These are phyloP conservation scores for Octopus sinensis DNA, from an alignment of 1,140 invertebrate species.

Conservation along the genomic window DNA sequence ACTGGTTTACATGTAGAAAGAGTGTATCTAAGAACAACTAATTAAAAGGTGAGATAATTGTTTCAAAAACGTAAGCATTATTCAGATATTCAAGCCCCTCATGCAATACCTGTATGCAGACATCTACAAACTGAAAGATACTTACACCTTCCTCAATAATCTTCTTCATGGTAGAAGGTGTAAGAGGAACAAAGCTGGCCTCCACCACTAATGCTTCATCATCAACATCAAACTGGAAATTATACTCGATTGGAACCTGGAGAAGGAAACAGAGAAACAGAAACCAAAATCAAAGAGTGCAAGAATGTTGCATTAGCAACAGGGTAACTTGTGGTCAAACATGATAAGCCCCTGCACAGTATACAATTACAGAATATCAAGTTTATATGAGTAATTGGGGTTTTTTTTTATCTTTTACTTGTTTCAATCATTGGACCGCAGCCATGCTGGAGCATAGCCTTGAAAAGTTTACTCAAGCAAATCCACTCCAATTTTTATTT, in stretches of 20 bases:
- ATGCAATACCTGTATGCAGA: background rate
- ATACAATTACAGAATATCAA: too few species aligned
- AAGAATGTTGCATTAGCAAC: background rate
- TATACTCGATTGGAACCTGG: conserved; percentile 16
- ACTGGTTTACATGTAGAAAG: too few species aligned
- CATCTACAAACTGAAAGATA: conserved; percentile 6
- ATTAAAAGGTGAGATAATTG: too few species aligned
- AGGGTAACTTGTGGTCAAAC: background rate
- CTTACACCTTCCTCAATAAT: conserved; percentile 31
- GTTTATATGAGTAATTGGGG: too few species aligned
- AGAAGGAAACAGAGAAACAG: background rate
- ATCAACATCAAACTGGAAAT: conserved; percentile 27
- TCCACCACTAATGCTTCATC: conserved; percentile 41
- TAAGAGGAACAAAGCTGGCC: conserved; percentile 37
- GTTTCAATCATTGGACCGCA: too few species aligned
- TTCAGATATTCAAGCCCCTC: too few species aligned
- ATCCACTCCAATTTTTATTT: too few species aligned
- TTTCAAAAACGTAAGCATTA: too few species aligned
- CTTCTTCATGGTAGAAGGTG: conserved; percentile 41
- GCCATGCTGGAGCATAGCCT: too few species aligned
- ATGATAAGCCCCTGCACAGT: background rate
- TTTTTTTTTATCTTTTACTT: too few species aligned
- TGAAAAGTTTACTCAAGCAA: too few species aligned
- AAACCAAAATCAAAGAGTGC: background rate
- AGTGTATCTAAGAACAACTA: too few species aligned